phyloP scores from a whole-genome alignment of 2,797 vertebrate genomes.

The Coregonus suidteri region DNA sequence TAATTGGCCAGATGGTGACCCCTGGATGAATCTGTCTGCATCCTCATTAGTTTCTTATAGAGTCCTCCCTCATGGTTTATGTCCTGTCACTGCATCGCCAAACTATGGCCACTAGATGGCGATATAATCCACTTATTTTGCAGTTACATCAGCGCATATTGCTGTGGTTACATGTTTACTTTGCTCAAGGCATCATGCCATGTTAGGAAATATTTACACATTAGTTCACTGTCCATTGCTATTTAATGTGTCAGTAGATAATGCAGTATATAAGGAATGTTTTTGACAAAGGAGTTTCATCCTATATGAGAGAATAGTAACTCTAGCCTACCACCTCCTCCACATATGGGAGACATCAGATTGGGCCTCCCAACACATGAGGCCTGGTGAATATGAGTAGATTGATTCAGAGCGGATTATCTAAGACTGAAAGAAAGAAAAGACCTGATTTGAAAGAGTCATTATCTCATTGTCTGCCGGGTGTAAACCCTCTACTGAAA shows the following conservation, averaged over 20 bases:
- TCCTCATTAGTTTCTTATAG: conserved; percentile 83
- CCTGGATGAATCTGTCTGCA: conserved; percentile 88
- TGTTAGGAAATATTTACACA: background rate
- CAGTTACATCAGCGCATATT: too few relatives aligned
- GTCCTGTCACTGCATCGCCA: conserved; percentile 9
- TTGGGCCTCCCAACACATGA: conserved; percentile 53
- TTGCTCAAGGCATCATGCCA: background rate
- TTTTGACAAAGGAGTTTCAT: background rate
- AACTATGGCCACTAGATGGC: conserved; percentile 75
- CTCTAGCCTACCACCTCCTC: conserved; percentile 3
- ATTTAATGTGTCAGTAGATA: background rate
- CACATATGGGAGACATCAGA: conserved; percentile 34
- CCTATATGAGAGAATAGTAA: background rate
- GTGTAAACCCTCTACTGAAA: conserved; percentile 57
- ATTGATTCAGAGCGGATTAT: conserved; percentile 72
- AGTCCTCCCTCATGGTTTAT: conserved; percentile 58
- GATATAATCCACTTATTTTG: conserved; percentile 65
- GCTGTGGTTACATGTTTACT: background rate
- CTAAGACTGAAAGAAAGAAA: conserved; percentile 59
- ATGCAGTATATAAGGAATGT: background rate
- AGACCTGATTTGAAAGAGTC: conserved; percentile 67
- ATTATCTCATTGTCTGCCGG: conserved; percentile 77
- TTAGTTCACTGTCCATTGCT: background rate
- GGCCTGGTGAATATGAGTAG: conserved; percentile 69
- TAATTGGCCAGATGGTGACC: conserved; percentile 93